Conservation (phyloP, 2,113 vertebrate genomes). For the Prinia subflava region DNA sequence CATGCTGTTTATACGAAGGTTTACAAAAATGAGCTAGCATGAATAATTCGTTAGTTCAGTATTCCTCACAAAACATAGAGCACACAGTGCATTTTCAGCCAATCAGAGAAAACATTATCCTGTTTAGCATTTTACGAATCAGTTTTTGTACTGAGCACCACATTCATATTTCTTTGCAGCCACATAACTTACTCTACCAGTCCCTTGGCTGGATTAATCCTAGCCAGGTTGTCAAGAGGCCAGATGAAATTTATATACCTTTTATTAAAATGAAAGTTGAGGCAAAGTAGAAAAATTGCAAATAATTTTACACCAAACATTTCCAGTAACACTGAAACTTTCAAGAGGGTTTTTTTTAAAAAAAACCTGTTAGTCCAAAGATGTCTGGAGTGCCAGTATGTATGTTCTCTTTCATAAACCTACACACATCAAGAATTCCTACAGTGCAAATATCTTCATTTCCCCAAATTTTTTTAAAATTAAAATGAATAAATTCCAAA, state of each 20-base stretch:
- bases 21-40: neutral
- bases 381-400: neutral
- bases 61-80: neutral
- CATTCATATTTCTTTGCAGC: neutral
- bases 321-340: neutral
- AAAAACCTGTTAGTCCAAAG: neutral
- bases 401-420: neutral
- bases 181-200: neutral
- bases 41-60: neutral
- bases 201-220: neutral
- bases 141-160: neutral
- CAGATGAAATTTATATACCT: neutral
- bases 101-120: neutral
- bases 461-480: accelerated
- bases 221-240: neutral
- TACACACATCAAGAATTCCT: neutral
- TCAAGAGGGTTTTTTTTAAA: neutral
- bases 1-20: neutral
- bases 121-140: neutral
- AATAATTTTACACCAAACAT: neutral
- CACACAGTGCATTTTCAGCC: neutral
- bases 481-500: neutral
- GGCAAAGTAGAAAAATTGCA: neutral
- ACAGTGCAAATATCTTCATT: neutral
- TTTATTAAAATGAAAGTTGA: neutral